Evolutionary conservation across 2,888 invertebrate genomes (phyloP).

Genomic region (Phlogophora meticulosa): DNA sequence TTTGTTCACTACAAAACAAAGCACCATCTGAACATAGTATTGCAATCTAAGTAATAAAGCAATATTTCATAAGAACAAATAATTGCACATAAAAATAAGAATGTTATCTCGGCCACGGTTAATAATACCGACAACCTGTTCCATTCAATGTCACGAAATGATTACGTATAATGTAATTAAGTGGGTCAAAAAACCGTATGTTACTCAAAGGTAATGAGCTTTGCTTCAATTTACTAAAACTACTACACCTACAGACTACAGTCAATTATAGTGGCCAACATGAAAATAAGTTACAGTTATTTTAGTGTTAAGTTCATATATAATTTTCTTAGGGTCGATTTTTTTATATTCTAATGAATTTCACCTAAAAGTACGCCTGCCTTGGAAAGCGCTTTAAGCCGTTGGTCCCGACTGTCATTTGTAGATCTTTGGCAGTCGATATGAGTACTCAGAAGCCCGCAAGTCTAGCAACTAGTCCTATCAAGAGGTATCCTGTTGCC

Average conservation of each 20-base stretch:
- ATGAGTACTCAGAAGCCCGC: no score
- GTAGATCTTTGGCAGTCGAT: no score
- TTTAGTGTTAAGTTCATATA: conserved; percentile 1
- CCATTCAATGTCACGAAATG: conserved; percentile 64
- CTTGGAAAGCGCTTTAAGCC: no score
- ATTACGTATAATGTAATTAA: conserved; percentile 57
- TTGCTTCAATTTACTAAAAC: conserved; percentile 37
- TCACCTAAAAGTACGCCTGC: no score
- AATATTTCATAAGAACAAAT: conserved; percentile 62
- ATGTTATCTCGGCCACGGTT: conserved; percentile 65
- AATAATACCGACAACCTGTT: conserved; percentile 42
- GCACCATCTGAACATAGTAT: not conserved
- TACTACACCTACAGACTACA: conserved; percentile 23
- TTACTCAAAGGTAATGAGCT: conserved; percentile 42
- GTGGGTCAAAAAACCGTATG: conserved; percentile 48
- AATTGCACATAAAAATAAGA: conserved; percentile 56
- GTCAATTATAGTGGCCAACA: not conserved
- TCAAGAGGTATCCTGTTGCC: no score
- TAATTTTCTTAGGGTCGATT: not conserved
- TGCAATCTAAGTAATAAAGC: conserved; percentile 24
- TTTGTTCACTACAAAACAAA: not conserved
- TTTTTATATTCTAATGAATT: no score
- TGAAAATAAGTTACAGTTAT: conserved; percentile 23
- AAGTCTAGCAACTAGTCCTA: no score
- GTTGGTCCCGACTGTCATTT: no score